Conservation (phyloP, 1,140 invertebrate genomes). For the Pristionchus pacificus region DNA sequence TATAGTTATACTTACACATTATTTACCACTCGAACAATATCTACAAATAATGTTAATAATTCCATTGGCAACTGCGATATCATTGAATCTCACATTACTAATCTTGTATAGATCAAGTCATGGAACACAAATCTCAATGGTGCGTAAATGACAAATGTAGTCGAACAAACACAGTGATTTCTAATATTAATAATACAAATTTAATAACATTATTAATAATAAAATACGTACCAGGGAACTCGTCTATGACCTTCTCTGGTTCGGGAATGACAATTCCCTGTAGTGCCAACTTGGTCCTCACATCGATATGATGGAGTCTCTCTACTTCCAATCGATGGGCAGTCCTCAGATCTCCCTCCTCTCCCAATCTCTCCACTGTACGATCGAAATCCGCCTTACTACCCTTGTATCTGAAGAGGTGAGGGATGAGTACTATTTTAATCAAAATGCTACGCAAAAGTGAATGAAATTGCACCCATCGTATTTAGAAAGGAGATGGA, state of each 20-base stretch:
- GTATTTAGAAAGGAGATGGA: too few species aligned
- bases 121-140: too few species aligned
- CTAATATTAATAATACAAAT: too few species aligned
- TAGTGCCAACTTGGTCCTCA: slow-evolving; percentile 8
- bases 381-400: too few species aligned
- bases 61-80: too few species aligned
- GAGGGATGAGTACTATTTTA: too few species aligned
- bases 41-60: too few species aligned
- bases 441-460: background rate
- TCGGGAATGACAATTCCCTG: slow-evolving; percentile 3
- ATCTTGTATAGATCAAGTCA: too few species aligned
- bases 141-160: slow-evolving; percentile 2
- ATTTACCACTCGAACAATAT: too few species aligned
- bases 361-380: background rate
- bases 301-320: slow-evolving; percentile 1
- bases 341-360: background rate
- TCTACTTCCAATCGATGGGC: background rate
- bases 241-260: slow-evolving; percentile 23
- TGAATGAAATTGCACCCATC: background rate
- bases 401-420: slow-evolving; percentile 8
- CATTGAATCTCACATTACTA: too few species aligned
- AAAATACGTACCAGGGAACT: slow-evolving; percentile 26
- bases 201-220: too few species aligned
- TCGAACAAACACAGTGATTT: too few species aligned
- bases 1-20: background rate